These are phyloP conservation scores for Philereme vetulata DNA, from an alignment of 2,888 invertebrate species.

Conservation along the genomic window DNA sequence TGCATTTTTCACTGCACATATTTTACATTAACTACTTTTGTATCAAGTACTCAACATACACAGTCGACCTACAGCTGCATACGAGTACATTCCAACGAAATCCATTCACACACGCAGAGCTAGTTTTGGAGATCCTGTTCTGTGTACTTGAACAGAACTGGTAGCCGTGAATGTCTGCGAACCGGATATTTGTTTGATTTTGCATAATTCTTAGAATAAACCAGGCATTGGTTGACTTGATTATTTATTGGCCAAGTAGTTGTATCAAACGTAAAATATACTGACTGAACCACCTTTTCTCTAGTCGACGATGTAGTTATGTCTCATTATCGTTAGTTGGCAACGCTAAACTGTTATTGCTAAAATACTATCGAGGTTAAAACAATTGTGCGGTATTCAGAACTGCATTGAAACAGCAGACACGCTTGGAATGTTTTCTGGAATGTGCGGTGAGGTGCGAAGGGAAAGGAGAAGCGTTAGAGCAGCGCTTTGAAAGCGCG, in stretches of 20 bases:
- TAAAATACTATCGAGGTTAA: constrained; percentile 35
- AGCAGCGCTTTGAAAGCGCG: constrained; percentile 43
- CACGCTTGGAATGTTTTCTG: constrained; percentile 29
- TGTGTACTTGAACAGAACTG: constrained; percentile 36
- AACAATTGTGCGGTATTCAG: constrained; percentile 34
- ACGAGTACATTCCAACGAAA: constrained; percentile 28
- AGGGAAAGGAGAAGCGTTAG: constrained; percentile 37
- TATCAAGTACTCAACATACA: constrained; percentile 40
- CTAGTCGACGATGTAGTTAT: constrained; percentile 15
- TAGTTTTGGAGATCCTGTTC: constrained; percentile 42
- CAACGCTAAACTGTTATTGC: constrained; percentile 19
- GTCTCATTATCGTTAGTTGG: constrained; percentile 30
- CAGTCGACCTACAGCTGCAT: constrained; percentile 21
- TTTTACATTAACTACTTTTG: constrained; percentile 23
- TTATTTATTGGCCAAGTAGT: constrained; percentile 14
- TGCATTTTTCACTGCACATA: constrained; percentile 64
- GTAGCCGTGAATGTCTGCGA: constrained; percentile 22
- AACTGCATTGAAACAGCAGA: constrained; percentile 29
- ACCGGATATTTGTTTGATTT: constrained; percentile 33
- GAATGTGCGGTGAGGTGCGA: constrained; percentile 25
- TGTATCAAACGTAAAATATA: constrained; percentile 11
- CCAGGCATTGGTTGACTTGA: constrained; percentile 15
- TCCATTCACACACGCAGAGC: constrained; percentile 43
- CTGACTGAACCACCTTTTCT: constrained; percentile 3
- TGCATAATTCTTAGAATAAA: constrained; percentile 33